Evolutionary conservation across 1,140 invertebrate species (phyloP), one percentile per base, ranked within the genome.

Genomic region (Pachyrhynchus sulphureomaculatus): DNA sequence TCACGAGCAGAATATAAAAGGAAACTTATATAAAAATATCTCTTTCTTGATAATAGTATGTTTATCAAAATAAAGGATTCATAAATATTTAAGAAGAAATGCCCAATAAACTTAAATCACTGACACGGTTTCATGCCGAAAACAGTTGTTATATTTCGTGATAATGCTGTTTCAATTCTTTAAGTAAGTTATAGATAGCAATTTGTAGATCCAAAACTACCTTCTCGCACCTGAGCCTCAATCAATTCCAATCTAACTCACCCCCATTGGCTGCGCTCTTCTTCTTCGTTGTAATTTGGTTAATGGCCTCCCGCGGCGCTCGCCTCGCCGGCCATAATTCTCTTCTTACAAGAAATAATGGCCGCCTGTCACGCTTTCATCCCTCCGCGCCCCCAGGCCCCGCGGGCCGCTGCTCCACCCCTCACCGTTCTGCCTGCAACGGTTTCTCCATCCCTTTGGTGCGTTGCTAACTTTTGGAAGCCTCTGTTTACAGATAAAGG

Each of bases 301-400:
- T 75, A 75, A 75, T 75, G 73, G 72, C 68, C 67, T 71, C 72
- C 72, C 59, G 73, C 68, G 68, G 74, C 70, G 69, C 69, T 63
- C 66, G 68, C 65, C 66, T 66, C 65, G 67, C 67, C 66, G 60
- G 65, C 68, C 67, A 74, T 75, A 75, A 75, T 65, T 75, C 73
- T 70, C 66, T 62, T 64, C 47, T 69, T 75, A 75, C 73, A 73
- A 75, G 74, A 75, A 75, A 66, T 74, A 75, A 75, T 75, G 74
- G 74, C 69, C 69, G 74, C 64, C 73, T 71, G 74, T 75, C 74
- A 75, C 72, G 74, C 70, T 72, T 65, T 67, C 62, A 66, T 67
- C 67, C 70, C 64, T 45, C 37, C 39, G 10, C 17, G n/a, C 41
- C 32, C 39, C 39, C 47, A 45, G 15, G 12, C 17, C n/a, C 15